Base-by-base conservation (phyloP, 2,888 invertebrate genomes). In the Clunio marinus region DNA sequence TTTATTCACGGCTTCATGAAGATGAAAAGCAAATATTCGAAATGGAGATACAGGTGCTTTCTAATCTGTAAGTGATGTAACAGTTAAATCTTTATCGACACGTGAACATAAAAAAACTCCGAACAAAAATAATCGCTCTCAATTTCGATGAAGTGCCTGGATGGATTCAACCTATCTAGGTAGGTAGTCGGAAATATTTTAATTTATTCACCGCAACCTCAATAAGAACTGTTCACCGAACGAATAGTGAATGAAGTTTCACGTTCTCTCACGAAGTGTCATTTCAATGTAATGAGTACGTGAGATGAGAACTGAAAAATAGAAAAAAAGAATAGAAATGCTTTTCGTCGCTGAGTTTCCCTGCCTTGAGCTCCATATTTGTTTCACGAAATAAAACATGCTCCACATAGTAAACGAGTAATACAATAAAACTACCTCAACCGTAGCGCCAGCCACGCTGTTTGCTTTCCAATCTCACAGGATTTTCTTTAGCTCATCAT, bases 201-300 rank as follows among this genome's bases (percentile, higher is more conserved):
- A n/a, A n/a, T n/a, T n/a, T n/a, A n/a, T n/a, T n/a, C n/a, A n/a
- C n/a, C n/a, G n/a, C n/a, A n/a, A n/a, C n/a, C n/a, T n/a, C n/a
- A n/a, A n/a, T n/a, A n/a, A n/a, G n/a, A n/a, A n/a, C n/a, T n/a
- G n/a, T n/a, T n/a, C n/a, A n/a, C n/a, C n/a, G n/a, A n/a, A n/a
- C n/a, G n/a, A 51, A 51, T 51, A 51, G 51, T 51, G 5, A 51
- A 51, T 17, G 35, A 27, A 60, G 60, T n/a, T 27, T 32, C 22
- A 20, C 35, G n/a, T 57, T 57, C 66, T 46, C 66, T 51, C 66
- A 55, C 66, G 55, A 55, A 66, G 55, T 66, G 55, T 55, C 66
- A 66, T 66, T 66, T 55, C 35, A 55, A 32, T 66, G 51, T 66
- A 66, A 66, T 66, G 66, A 55, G 28, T 25, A 55, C 66, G 66